Percentiles rank a stretch among this genome's conserved stretches.
Conservation (phyloP, 2,113 vertebrate species). For the Colossoma macropomum region DNA sequence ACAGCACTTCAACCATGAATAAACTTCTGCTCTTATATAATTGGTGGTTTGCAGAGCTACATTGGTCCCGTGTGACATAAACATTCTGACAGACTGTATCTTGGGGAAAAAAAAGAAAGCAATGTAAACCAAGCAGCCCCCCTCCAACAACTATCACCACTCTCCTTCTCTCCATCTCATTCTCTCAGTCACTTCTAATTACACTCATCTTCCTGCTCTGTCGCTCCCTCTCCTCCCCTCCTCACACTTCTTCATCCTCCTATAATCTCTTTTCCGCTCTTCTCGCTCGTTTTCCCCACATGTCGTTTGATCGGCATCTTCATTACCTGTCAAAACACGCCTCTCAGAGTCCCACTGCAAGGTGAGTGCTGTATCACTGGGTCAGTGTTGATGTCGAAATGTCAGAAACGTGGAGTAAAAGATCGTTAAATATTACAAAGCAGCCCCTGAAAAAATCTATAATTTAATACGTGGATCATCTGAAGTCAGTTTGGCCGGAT, state of each 20-base stretch:
- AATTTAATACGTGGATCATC: not conserved
- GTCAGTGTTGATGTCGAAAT: not conserved
- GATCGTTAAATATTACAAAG: not conserved
- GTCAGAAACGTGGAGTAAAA: not conserved
- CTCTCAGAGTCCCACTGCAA: no score
- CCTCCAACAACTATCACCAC: not conserved
- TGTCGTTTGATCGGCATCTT: not conserved
- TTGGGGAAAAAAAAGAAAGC: not conserved
- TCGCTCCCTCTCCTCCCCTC: not conserved
- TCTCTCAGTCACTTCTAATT: not conserved
- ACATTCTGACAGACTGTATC: not conserved
- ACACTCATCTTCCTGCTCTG: constrained; percentile 9
- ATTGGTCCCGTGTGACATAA: not conserved
- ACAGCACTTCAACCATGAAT: not conserved
- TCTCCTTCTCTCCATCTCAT: not conserved
- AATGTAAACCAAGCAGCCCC: not conserved
- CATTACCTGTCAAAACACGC: not conserved
- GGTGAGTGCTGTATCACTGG: not conserved
- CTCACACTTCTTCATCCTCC: not conserved
- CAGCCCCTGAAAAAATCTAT: not conserved
- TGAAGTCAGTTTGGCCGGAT: not conserved
- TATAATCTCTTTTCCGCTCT: not conserved
- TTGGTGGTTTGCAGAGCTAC: not conserved
- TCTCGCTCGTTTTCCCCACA: not conserved
- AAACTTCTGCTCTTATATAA: not conserved